These are phyloP conservation scores for Nicator chloris DNA, from an alignment of 2,113 vertebrate species.

Conservation along the genomic window DNA sequence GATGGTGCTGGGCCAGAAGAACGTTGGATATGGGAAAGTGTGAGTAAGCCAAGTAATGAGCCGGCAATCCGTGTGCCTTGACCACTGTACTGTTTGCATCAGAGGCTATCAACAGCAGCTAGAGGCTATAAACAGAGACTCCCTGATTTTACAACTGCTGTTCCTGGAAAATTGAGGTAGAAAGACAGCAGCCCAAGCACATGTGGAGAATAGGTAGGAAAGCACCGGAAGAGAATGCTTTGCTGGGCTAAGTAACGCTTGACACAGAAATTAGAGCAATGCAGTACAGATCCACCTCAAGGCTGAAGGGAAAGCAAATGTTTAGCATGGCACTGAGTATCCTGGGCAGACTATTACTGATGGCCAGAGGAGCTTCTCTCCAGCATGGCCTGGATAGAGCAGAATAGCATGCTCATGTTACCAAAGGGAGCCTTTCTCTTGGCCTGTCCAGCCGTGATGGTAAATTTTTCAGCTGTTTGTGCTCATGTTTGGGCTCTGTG, in stretches of 20 bases:
- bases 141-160: not conserved
- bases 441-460: accelerated
- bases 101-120: not conserved
- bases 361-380: not conserved
- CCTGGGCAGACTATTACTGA: not conserved
- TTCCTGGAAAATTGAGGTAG: not conserved
- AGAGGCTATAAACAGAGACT: not conserved
- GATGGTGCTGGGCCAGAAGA: not conserved
- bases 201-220: not conserved
- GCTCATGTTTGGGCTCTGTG: not conserved
- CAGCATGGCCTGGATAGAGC: not conserved
- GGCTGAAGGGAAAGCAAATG: not conserved
- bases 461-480: not conserved
- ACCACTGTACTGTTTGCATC: not conserved
- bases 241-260: not conserved
- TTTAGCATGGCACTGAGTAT: not conserved
- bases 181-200: not conserved
- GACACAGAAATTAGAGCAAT: not conserved
- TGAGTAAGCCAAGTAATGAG: not conserved
- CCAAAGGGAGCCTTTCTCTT: not conserved
- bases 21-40: not conserved
- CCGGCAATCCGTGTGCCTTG: not conserved
- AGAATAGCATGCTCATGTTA: not conserved
- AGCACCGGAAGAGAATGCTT: not conserved
- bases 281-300: not conserved